Base-by-base conservation (phyloP, 1,140 invertebrate genomes). In the Heliconius nattereri region DNA sequence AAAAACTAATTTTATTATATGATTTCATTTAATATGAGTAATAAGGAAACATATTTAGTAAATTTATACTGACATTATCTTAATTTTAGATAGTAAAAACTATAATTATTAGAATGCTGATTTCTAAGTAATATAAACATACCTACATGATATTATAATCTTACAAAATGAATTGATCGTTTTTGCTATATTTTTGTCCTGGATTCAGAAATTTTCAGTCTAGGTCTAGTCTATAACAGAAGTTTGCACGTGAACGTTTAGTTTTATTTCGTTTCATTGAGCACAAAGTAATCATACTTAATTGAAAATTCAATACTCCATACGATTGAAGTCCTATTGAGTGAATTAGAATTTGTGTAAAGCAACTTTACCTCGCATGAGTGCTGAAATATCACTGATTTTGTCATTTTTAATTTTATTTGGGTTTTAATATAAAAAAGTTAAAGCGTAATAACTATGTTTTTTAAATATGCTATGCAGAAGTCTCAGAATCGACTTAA, bases 11-110 rank as follows among this genome's bases (percentile, higher is more conserved):
- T 66, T 66, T 66, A 66, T 5, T 66, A 66, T 66, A 29, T 29
- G 13, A 66, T 66, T 66, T 16, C 23, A 29, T 66, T 66, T 66
- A 7, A 66, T 66, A 29, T 29, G 60, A 66, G 60, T 66, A 26
- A 66, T 66, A 66, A 26, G 60, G 23, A 66, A 66, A 66, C 29
- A 66, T 29, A 52, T 66, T 66, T 29, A 66, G 60, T 66, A 66
- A 26, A 29, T 66, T 29, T 26, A 16, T 7, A 66, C 26, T 29
- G 60, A 66, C 60, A 66, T 66, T 66, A 66, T 66, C 60, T 66
- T 66, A 66, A 66, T 66, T 66, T 66, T 66, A 66, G 60, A 2
- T 66, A 26, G 60, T 66, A 66, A 66, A 66, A 66, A 66, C 60
- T 66, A 29, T 66, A 66, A 66, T 66, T 66, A 16, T 66, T 66